Evolutionary conservation across 2,113 vertebrate genomes (phyloP).

Genomic region (Dendrocopos noguchii): DNA sequence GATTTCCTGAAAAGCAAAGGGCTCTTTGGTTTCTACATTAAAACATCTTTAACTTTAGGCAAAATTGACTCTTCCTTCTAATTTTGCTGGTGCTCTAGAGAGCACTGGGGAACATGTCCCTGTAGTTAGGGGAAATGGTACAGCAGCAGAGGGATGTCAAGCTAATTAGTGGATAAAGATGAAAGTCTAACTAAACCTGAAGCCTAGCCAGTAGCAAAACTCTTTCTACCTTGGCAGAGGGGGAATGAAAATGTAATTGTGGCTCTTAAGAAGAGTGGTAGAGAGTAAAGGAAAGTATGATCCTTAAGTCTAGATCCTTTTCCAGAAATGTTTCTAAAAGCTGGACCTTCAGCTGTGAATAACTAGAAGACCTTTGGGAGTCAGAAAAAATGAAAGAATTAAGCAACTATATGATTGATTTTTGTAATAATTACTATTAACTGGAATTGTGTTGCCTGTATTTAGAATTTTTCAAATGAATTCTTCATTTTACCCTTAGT

Average conservation of each 20-base stretch:
- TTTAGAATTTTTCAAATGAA: neutral
- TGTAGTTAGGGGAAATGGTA: neutral
- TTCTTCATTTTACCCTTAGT: neutral
- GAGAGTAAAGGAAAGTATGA: neutral
- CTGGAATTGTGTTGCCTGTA: neutral
- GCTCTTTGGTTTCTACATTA: slow-evolving; percentile 26
- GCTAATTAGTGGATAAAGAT: neutral
- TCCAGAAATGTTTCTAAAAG: neutral
- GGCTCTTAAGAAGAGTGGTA: neutral
- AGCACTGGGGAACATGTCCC: neutral
- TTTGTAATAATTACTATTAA: neutral
- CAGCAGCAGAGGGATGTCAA: neutral
- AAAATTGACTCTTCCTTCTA: neutral
- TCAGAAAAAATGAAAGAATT: neutral
- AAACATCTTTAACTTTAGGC: neutral
- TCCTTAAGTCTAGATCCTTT: neutral
- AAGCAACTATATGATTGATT: neutral
- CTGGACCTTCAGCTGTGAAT: neutral
- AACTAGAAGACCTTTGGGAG: neutral
- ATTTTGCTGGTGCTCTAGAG: neutral
- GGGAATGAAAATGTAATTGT: neutral
- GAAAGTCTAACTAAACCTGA: neutral
- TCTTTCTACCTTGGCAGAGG: neutral
- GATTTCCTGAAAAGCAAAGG: neutral
- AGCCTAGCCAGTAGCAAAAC: neutral